These are phyloP conservation scores for Lineus longissimus DNA, from an alignment of 1,140 invertebrate genomes.

Conservation along the genomic window DNA sequence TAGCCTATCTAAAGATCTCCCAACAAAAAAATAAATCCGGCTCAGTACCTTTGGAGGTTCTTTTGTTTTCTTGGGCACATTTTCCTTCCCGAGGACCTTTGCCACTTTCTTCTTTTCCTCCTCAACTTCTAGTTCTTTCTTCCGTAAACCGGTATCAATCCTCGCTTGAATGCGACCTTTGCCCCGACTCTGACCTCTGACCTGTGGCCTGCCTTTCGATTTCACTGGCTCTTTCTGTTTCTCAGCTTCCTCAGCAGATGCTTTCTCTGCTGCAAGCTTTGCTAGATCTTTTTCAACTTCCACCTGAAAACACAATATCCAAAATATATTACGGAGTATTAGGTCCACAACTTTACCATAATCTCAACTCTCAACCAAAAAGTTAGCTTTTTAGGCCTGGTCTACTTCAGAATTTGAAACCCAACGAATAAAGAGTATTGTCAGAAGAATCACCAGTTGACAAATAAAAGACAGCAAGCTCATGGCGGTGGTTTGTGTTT, in stretches of 20 bases:
- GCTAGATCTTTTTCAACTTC: conserved; percentile 5
- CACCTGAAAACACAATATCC: background rate
- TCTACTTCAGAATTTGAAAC: no score
- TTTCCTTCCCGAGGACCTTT: conserved; percentile 24
- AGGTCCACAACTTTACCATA: no score
- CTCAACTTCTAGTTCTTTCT: background rate
- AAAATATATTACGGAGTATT: no score
- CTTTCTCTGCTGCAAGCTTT: background rate
- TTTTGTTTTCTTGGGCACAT: conserved; percentile 19
- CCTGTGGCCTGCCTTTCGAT: background rate
- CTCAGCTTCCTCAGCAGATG: background rate
- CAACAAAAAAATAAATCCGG: background rate
- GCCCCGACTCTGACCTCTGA: background rate
- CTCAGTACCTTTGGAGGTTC: conserved; percentile 22
- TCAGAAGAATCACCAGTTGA: no score
- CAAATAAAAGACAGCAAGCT: no score
- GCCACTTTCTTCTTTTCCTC: background rate
- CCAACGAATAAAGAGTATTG: no score
- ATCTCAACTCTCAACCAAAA: no score
- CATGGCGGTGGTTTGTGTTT: no score
- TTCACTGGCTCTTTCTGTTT: background rate
- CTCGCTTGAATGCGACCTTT: conserved; percentile 15
- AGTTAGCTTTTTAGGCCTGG: no score
- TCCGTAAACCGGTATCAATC: conserved; percentile 23
- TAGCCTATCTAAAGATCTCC: background rate